These are phyloP conservation scores for Pseudopipra pipra DNA, from an alignment of 2,113 vertebrate genomes.

Conservation along the genomic window DNA sequence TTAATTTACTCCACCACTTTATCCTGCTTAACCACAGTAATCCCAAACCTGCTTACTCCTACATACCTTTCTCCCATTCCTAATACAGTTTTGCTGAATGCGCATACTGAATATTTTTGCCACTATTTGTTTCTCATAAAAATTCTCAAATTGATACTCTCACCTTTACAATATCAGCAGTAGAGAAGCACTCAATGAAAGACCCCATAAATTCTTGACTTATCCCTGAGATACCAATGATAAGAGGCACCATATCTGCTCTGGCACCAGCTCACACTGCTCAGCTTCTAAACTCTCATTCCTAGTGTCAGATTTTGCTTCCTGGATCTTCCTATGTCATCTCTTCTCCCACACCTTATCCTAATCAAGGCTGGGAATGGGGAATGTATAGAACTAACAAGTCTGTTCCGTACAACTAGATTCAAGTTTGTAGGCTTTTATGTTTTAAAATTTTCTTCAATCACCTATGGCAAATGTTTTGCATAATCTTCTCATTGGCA, in stretches of 20 bases:
- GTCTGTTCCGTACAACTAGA: not conserved
- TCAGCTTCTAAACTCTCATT: not conserved
- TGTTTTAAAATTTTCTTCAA: not conserved
- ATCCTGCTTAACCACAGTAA: slow-evolving; percentile 34
- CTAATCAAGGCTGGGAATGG: not conserved
- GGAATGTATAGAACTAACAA: not conserved
- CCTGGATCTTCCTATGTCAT: not conserved
- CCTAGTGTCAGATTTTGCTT: not conserved
- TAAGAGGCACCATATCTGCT: not conserved
- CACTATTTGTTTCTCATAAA: not conserved
- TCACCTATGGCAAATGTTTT: not conserved
- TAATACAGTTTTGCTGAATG: not conserved
- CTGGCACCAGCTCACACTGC: not conserved
- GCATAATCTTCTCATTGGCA: not conserved
- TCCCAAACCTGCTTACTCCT: slow-evolving; percentile 2
- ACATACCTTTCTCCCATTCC: not conserved
- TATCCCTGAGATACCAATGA: not conserved
- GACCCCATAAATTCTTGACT: not conserved
- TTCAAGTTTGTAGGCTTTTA: not conserved
- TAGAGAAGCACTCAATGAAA: not conserved
- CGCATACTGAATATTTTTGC: not conserved
- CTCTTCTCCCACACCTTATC: not conserved
- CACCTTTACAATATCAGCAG: not conserved
- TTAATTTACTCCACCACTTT: slow-evolving; percentile 48
- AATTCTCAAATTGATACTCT: not conserved